Base-by-base conservation (phyloP, 2,888 invertebrate species). In the Hypomecis atomaria region DNA sequence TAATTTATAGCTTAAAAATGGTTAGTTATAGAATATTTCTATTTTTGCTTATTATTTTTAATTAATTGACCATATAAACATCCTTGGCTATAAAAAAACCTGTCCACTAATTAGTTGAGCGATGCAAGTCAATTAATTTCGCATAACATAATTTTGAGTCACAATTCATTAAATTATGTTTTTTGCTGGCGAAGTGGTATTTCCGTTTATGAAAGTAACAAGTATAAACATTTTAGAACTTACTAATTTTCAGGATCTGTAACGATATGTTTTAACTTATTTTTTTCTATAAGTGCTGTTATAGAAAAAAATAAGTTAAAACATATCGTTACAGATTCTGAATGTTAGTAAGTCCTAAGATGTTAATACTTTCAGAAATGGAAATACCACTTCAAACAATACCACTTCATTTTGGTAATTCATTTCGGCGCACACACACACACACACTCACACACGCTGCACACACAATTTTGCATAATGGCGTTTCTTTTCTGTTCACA, bases 81-180 rank as follows among this genome's bases (percentile, higher is more conserved):
- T 52, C 52, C 23, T 40, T 4, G 6, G 36, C n/a, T 11, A 7
- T 49, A 40, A 40, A 13, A 50, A 10, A 58, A 50, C 50, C 4
- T 0, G 40, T 57, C 48, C 9, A 40, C 23, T 61, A 60, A 56
- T 59, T 59, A 64, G 60, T 34, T 45, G 38, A 42, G 38, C 42
- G 50, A 7, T 50, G 61, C 42, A n/a, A 50, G 52, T 40, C 23
- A 52, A 52, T 40, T 40, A 40, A 40, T 52, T 52, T 40, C 6
- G 6, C 52, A 52, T 52, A 52, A 6, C 38, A 55, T 66, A 60
- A 66, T 69, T 65, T 65, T 49, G 63, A 59, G 42, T 37, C 63
- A 61, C 64, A 65, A 67, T 67, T 67, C 62, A 64, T 65, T 55
- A 54, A 42, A 65, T 52, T 63, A 63, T n/a, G n/a, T n/a, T n/a